phyloP scores from a whole-genome alignment of 2,113 vertebrate species.

The Phycodurus eques region DNA sequence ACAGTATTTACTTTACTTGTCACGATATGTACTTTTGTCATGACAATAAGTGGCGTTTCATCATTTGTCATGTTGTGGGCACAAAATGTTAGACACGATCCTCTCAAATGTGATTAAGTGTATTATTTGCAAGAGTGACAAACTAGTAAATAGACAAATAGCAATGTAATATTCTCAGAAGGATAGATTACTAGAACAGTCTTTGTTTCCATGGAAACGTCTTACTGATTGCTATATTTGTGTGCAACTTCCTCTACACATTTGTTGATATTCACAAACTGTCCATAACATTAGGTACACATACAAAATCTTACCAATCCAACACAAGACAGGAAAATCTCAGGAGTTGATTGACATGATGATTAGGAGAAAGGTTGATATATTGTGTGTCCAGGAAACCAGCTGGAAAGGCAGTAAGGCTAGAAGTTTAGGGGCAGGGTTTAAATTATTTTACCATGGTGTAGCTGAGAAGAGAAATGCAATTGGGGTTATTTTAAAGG shows the following conservation, averaged over 20 bases:
- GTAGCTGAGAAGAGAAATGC: no score
- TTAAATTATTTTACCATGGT: no score
- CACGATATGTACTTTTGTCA: neutral
- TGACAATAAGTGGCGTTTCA: neutral
- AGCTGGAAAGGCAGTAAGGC: no score
- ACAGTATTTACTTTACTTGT: no score
- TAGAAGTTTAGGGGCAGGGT: no score
- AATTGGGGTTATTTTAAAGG: no score
- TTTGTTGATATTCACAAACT: neutral
- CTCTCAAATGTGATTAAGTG: neutral
- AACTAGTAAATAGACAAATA: neutral
- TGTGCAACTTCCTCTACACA: neutral
- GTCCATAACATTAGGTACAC: neutral
- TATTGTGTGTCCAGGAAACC: no score
- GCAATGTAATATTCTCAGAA: neutral
- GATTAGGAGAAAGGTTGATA: no score
- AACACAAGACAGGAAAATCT: neutral
- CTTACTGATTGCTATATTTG: neutral
- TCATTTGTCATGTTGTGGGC: neutral
- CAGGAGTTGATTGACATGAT: no score
- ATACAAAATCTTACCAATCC: neutral
- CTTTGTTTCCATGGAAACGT: neutral
- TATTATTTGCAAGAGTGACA: neutral
- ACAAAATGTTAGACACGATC: neutral
- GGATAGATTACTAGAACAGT: neutral